phyloP scores from a whole-genome alignment of 1,140 invertebrate genomes.

The Panagrolaimus sp. region DNA sequence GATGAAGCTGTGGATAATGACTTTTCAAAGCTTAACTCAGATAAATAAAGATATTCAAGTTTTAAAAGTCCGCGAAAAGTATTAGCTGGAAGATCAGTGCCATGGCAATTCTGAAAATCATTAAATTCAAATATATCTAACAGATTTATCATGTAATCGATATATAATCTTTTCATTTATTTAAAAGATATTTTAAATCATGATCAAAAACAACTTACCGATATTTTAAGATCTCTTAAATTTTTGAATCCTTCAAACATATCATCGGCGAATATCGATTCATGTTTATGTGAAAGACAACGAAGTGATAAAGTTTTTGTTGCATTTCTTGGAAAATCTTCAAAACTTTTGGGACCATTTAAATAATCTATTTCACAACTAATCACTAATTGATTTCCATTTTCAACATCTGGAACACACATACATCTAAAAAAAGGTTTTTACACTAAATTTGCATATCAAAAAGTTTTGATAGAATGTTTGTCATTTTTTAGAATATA shows the following conservation, averaged over 20 bases:
- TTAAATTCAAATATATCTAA: neutral
- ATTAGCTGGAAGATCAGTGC: neutral
- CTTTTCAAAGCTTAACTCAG: neutral
- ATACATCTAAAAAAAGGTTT: conserved; percentile 29
- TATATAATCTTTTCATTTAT: conserved; percentile 3
- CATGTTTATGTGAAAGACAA: conserved; percentile 13
- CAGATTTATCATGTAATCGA: neutral
- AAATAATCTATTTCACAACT: conserved; percentile 27
- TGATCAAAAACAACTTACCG: conserved; percentile 26
- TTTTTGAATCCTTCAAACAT: conserved; percentile 36
- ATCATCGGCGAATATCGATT: neutral
- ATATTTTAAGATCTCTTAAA: conserved; percentile 31
- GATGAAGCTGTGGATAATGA: neutral
- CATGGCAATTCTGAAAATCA: neutral
- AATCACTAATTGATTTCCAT: conserved; percentile 32
- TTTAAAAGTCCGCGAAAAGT: conserved; percentile 1
- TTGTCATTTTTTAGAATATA: too few relatives aligned
- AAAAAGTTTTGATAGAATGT: too few relatives aligned
- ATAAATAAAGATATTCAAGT: neutral
- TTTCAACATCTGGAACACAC: conserved; percentile 32
- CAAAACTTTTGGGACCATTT: conserved; percentile 14
- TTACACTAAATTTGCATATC: too few relatives aligned
- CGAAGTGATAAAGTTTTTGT: conserved; percentile 38
- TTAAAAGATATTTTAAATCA: conserved; percentile 4
- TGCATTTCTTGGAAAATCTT: conserved; percentile 32